Percentiles rank a stretch among this genome's conserved stretches.
Conservation (phyloP, 2,797 vertebrate genomes). For the Danio jaintianensis region DNA sequence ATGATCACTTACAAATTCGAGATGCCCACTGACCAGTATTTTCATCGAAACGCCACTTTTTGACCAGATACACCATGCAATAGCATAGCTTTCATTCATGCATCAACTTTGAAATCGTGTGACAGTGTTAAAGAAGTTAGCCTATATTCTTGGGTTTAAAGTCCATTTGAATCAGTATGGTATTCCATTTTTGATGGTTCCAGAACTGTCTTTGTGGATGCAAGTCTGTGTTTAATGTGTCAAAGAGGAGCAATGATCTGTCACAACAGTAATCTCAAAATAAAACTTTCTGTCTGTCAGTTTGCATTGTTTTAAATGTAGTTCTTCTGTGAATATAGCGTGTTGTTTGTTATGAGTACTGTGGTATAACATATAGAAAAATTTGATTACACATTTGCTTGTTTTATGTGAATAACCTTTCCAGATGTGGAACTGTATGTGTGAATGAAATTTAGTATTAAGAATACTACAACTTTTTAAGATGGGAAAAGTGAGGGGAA, state of each 20-base stretch:
- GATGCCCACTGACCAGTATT: slow-evolving; percentile 72
- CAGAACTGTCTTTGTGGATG: slow-evolving; percentile 83
- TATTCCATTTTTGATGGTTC: slow-evolving; percentile 75
- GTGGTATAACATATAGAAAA: slow-evolving; percentile 84
- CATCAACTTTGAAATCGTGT: slow-evolving; percentile 73
- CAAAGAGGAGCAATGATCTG: slow-evolving; percentile 83
- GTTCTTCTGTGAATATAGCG: slow-evolving; percentile 82
- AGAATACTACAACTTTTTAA: slow-evolving; percentile 76
- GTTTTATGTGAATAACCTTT: slow-evolving; percentile 84
- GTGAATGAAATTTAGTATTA: slow-evolving; percentile 75
- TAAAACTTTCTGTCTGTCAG: slow-evolving; percentile 83
- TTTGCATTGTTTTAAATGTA: slow-evolving; percentile 87
- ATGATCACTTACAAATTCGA: slow-evolving; percentile 70
- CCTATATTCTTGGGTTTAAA: slow-evolving; percentile 67
- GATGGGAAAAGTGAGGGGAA: slow-evolving; percentile 59
- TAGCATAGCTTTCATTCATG: slow-evolving; percentile 68
- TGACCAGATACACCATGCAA: slow-evolving; percentile 62
- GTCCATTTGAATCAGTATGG: slow-evolving; percentile 73
- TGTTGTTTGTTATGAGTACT: slow-evolving; percentile 78
- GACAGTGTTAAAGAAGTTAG: slow-evolving; percentile 73
- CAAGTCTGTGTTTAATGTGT: slow-evolving; percentile 81
- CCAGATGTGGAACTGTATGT: slow-evolving; percentile 79
- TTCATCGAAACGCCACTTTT: slow-evolving; percentile 69
- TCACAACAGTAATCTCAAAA: slow-evolving; percentile 83
- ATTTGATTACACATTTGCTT: slow-evolving; percentile 84